Evolutionary conservation across 2,888 invertebrate species (phyloP), one percentile per base, ranked within the genome.

Genomic region (Tromatobia lineatoria): DNA sequence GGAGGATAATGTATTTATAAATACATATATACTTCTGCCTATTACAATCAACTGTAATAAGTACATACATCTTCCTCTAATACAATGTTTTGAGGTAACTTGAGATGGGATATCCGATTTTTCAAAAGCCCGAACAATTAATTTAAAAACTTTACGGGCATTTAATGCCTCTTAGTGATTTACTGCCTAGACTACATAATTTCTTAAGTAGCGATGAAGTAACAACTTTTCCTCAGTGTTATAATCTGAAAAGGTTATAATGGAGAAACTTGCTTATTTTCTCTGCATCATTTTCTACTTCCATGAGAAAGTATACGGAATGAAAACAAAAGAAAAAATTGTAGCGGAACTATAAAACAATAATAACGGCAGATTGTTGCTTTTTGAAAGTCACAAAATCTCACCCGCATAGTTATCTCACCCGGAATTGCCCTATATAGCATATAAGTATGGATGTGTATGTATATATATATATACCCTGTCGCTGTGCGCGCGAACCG

Each of bases 401-500:
- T 29, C 29, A 34, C 25, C 15, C 59, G 15, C 59, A n/a, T 8
- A 10, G 61, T 42, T 11, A 64, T 64, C 61, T 64, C 61, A 47
- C 67, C 67, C 50, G 67, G 45, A 54, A 50, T 54, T n/a, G 23
- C 38, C 61, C 61, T 34, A 18, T 64, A 64, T 34, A 42, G 61
- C 38, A 59, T 57, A 57, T 57, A 13, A 2, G 38, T 42, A 76
- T 52, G 50, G 25, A 47, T 76, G 61, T 23, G 50, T 38, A 47
- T 76, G 61, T 23, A 50, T 18, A 29, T 29, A 59, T 70, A 69
- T 67, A 69, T 38, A 50, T 25, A 29, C 42, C 10, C 18, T 18
- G 20, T 50, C 23, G 70, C 64, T 54, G 79, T 47, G 83, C 71
- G 78, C 80, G 78, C 69, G 83, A 76, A 79, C 29, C 82, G 89